These are phyloP conservation scores for Drosophila birchii DNA, from an alignment of 2,888 invertebrate genomes.

Conservation along the genomic window DNA sequence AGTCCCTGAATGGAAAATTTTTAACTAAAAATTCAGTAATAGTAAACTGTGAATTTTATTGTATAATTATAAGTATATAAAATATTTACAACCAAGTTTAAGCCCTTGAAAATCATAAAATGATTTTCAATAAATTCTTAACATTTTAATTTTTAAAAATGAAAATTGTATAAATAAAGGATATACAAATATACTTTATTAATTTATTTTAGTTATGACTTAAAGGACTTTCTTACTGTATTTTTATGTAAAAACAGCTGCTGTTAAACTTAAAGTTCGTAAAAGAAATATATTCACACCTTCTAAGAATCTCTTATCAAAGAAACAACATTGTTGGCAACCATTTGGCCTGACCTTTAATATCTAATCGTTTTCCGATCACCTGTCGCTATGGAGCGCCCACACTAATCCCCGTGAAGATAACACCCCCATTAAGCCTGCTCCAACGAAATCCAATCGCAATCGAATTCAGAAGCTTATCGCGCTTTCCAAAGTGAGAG, in stretches of 20 bases:
- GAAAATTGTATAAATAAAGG: too few species aligned
- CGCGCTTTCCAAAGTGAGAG: not conserved
- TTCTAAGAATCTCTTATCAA: not conserved
- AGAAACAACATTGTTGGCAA: not conserved
- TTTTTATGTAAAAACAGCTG: too few species aligned
- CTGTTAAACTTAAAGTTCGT: not conserved
- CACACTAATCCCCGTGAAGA: conserved; percentile 27
- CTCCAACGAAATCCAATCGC: conserved; percentile 19
- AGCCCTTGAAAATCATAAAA: too few species aligned
- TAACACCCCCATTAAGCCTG: conserved; percentile 29
- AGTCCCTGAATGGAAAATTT: too few species aligned
- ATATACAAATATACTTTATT: too few species aligned
- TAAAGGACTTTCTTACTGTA: too few species aligned
- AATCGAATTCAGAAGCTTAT: conserved; percentile 27
- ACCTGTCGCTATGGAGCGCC: conserved; percentile 22
- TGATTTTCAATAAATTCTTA: too few species aligned
- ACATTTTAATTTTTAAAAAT: too few species aligned
- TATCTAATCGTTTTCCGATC: conserved; percentile 27
- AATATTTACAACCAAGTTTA: not conserved
- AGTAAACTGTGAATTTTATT: too few species aligned
- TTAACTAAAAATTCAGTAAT: too few species aligned
- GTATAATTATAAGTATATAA: not conserved
- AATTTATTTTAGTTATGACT: too few species aligned
- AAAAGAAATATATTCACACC: not conserved
- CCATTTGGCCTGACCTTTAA: conserved; percentile 5